Evolutionary conservation across 2,888 invertebrate species (phyloP).

Genomic region (Drosophila putrida): DNA sequence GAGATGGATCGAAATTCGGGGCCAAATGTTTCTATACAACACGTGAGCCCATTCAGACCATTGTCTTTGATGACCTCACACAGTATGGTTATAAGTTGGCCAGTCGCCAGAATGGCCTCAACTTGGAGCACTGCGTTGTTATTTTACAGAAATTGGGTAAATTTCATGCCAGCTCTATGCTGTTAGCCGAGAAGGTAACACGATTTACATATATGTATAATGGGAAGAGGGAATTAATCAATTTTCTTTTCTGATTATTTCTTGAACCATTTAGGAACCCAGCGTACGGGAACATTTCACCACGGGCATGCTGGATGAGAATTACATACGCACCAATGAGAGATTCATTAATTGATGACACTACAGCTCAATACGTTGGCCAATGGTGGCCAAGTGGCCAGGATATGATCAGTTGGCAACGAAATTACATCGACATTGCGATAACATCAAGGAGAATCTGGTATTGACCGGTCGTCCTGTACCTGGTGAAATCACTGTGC

Average conservation of each 20-base stretch:
- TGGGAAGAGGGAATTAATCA: too few relatives aligned
- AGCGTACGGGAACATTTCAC: slow-evolving; percentile 75
- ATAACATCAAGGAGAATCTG: slow-evolving; percentile 81
- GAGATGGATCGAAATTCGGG: slow-evolving; percentile 82
- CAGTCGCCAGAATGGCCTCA: slow-evolving; percentile 86
- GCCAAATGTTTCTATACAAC: slow-evolving; percentile 84
- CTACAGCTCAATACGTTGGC: slow-evolving; percentile 81
- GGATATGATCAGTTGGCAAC: slow-evolving; percentile 85
- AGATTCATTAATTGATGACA: slow-evolving; percentile 80
- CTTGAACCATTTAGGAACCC: slow-evolving; percentile 75
- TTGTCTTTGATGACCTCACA: slow-evolving; percentile 85
- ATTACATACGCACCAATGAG: slow-evolving; percentile 80
- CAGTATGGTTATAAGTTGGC: slow-evolving; percentile 87
- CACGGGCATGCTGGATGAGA: slow-evolving; percentile 83
- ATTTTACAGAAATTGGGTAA: slow-evolving; percentile 86
- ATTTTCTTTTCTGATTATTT: too few relatives aligned
- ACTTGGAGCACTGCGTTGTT: slow-evolving; percentile 86
- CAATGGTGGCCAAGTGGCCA: slow-evolving; percentile 84
- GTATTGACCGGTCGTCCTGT: slow-evolving; percentile 77
- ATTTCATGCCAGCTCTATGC: slow-evolving; percentile 87
- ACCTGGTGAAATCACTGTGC: slow-evolving; percentile 85
- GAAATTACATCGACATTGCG: slow-evolving; percentile 84
- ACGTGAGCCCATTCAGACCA: slow-evolving; percentile 82
- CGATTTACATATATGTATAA: too few relatives aligned
- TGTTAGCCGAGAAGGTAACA: slow-evolving; percentile 86